Evolutionary conservation across 1,140 invertebrate genomes (phyloP), one percentile per base, ranked within the genome.

Genomic region (Hormaphis cornu): DNA sequence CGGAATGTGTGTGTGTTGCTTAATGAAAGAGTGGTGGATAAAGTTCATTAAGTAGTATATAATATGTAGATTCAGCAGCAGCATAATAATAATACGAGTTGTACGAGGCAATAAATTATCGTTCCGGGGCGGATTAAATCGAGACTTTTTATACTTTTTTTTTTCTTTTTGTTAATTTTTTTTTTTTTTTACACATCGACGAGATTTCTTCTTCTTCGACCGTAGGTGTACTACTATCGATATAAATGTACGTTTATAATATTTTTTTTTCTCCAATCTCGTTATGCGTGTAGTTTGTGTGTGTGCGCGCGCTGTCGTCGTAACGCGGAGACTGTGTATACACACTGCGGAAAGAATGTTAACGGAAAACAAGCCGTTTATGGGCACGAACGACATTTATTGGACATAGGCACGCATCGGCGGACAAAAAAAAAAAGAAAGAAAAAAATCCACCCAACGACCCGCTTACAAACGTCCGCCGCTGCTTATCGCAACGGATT

Each of bases 41-140:
- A 66, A 66, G 59, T 66, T 66, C 59, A 66, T 66, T 66, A 66
- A 66, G 59, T 66, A n/a, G n/a, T n/a, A n/a, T n/a, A n/a, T n/a
- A n/a, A n/a, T n/a, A 66, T 66, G 59, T 66, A 66, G 59, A 66
- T 66, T 66, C 42, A 66, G 42, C 2, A 10, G 42, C n/a, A n/a
- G n/a, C n/a, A n/a, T n/a, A n/a, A n/a, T n/a, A n/a, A n/a, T n/a
- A 33, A 66, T 8, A 33, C 42, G 4, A 10, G 42, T 14, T 8
- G 14, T 28, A 9, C 42, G 28, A 48, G 42, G 24, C 59, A 33
- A 66, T 66, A 66, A 66, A 66, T 66, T 66, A 66, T 50, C 28
- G 42, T 42, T 66, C 59, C 59, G 26, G n/a, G 7, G 22, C 30
- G 59, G 59, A 66, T 66, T 50, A 46, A 48, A 66, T 66, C 59